Evolutionary conservation across 2,888 invertebrate species (phyloP).

Genomic region (Blastobasis adustella): DNA sequence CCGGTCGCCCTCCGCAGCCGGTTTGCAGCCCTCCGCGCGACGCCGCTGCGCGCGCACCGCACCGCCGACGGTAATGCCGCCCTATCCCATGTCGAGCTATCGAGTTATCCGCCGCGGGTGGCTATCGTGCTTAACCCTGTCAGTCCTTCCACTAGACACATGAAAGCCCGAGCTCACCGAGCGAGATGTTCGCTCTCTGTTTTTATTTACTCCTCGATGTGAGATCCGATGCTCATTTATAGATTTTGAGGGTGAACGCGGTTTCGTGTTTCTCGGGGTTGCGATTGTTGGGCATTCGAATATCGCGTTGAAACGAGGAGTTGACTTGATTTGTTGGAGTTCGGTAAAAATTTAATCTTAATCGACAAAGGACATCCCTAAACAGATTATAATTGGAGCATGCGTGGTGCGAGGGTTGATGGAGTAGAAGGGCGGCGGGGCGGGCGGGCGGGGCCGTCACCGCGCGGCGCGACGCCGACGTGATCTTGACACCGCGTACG

Average conservation of each 20-base stretch:
- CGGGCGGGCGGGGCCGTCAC: conserved; percentile 44
- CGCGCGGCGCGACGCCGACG: conserved; percentile 47
- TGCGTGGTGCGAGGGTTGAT: conserved; percentile 68
- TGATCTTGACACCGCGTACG: conserved; percentile 71
- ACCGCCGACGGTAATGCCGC: conserved; percentile 58
- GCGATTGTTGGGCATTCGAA: not conserved
- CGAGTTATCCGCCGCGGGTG: conserved; percentile 58
- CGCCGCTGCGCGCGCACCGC: conserved; percentile 66
- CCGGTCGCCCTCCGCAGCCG: conserved; percentile 67
- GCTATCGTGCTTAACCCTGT: conserved; percentile 52
- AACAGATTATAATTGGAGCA: conserved; percentile 74
- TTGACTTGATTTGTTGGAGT: not conserved
- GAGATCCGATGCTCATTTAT: conserved; percentile 7
- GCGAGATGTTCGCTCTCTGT: conserved; percentile 21
- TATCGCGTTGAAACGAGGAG: not conserved
- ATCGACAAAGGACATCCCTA: conserved; percentile 71
- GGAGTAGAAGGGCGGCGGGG: conserved; percentile 35
- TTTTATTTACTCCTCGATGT: conserved; percentile 12
- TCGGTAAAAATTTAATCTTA: conserved; percentile 26
- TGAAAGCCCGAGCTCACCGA: conserved; percentile 30
- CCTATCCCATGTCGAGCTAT: conserved; percentile 67
- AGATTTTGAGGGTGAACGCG: not conserved
- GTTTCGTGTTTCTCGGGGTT: not conserved
- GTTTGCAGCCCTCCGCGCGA: conserved; percentile 69
- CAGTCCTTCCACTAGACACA: conserved; percentile 39